phyloP scores from a whole-genome alignment of 2,888 invertebrate genomes.

The Apoda limacodes region DNA sequence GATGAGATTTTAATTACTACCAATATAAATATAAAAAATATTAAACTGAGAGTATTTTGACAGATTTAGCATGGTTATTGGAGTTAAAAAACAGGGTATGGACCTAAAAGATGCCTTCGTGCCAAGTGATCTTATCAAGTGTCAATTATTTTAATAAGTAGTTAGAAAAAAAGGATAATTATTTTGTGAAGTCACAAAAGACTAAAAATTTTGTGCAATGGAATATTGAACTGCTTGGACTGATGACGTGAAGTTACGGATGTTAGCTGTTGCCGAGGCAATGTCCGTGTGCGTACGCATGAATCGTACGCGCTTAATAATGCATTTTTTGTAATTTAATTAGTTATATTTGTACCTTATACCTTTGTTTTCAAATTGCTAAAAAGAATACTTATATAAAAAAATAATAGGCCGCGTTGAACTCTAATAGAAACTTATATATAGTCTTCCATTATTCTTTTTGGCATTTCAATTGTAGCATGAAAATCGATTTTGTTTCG shows the following conservation, averaged over 20 bases:
- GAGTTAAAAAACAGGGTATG: slow-evolving; percentile 65
- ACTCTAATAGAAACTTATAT: too few relatives aligned
- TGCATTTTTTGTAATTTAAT: slow-evolving; percentile 65
- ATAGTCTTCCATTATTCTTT: slow-evolving; percentile 62
- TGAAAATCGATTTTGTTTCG: slow-evolving; percentile 22
- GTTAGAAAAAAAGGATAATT: slow-evolving; percentile 55
- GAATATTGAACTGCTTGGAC: slow-evolving; percentile 30
- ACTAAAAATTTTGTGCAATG: slow-evolving; percentile 29
- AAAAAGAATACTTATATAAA: too few relatives aligned
- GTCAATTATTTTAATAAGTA: slow-evolving; percentile 58
- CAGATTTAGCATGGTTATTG: slow-evolving; percentile 44
- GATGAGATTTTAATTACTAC: too few relatives aligned
- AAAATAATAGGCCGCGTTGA: too few relatives aligned
- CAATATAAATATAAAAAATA: slow-evolving; percentile 13
- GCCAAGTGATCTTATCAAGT: slow-evolving; percentile 67
- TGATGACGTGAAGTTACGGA: slow-evolving; percentile 33
- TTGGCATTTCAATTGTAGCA: slow-evolving; percentile 63
- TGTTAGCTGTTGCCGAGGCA: slow-evolving; percentile 40
- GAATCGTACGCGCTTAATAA: slow-evolving; percentile 37
- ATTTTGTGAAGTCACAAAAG: slow-evolving; percentile 58
- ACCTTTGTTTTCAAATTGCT: slow-evolving; percentile 42
- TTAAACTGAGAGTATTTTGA: slow-evolving; percentile 59
- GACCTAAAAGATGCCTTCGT: slow-evolving; percentile 64
- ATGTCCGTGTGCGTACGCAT: slow-evolving; percentile 33
- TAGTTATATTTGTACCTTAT: slow-evolving; percentile 43